Conservation (phyloP, 2,113 vertebrate species). For the Otis tarda region DNA sequence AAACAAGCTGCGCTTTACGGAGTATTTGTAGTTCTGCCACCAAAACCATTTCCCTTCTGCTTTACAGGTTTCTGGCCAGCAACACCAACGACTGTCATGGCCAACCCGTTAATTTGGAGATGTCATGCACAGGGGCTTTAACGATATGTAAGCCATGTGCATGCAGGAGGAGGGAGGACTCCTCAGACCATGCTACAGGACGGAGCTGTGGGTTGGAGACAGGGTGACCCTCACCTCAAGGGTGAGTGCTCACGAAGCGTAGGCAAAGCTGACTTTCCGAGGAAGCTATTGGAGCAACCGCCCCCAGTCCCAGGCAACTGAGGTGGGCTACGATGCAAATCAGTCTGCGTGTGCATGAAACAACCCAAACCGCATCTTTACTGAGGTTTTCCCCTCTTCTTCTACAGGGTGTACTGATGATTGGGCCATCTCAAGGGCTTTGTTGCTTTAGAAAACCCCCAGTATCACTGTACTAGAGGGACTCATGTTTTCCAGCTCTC, state of each 20-base stretch:
- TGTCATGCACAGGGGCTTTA: not conserved
- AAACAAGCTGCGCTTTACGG: slow-evolving; percentile 39
- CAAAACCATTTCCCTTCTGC: slow-evolving; percentile 49
- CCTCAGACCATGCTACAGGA: rapidly evolving
- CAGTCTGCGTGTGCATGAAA: not conserved
- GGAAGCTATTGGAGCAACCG: rapidly evolving
- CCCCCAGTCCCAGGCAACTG: too few species aligned
- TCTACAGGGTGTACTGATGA: rapidly evolving
- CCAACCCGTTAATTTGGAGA: not conserved
- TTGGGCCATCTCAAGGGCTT: not conserved
- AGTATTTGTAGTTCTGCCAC: slow-evolving; percentile 60
- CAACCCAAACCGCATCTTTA: not conserved
- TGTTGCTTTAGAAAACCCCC: not conserved
- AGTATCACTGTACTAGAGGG: not conserved
- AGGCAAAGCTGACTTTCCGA: not conserved
- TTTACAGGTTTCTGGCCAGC: slow-evolving; percentile 64
- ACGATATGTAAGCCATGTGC: rapidly evolving
- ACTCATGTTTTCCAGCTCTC: not conserved
- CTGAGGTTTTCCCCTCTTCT: not conserved
- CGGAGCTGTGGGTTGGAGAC: not conserved
- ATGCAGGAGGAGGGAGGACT: not conserved
- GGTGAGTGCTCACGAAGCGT: not conserved
- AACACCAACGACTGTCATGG: not conserved
- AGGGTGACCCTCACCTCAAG: not conserved
- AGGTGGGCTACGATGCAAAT: not conserved